These are phyloP conservation scores for Falco rusticolus DNA, from an alignment of 2,797 vertebrate genomes.

Conservation along the genomic window DNA sequence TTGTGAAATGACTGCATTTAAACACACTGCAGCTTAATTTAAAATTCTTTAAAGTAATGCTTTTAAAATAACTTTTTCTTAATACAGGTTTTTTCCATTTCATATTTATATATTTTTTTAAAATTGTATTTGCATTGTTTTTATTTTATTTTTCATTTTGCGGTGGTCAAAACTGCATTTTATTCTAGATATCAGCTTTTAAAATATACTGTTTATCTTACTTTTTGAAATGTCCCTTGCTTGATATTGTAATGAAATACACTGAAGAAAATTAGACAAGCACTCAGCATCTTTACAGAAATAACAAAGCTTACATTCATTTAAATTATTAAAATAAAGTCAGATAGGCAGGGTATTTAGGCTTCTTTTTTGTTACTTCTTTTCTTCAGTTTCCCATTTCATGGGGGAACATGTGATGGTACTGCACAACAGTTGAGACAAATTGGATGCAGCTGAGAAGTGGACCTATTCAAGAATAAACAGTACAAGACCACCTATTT, in stretches of 20 bases:
- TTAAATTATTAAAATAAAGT: neutral
- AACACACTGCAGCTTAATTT: neutral
- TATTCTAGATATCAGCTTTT: neutral
- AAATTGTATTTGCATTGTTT: neutral
- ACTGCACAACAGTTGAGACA: neutral
- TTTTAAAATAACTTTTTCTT: neutral
- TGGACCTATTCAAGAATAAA: neutral
- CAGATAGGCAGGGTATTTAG: neutral
- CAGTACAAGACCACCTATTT: neutral
- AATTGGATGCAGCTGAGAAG: neutral
- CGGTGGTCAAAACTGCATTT: neutral
- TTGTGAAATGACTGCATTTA: neutral
- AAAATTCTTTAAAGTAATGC: neutral
- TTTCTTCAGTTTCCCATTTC: neutral
- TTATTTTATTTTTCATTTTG: neutral
- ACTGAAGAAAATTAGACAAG: neutral
- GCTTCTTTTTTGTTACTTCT: neutral
- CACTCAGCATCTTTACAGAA: neutral
- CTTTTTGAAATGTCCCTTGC: neutral
- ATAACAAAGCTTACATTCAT: neutral
- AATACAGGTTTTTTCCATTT: neutral
- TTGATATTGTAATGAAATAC: neutral
- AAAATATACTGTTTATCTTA: neutral
- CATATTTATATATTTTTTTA: neutral
- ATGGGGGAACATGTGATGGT: neutral